Conservation (phyloP, 2,113 vertebrate species). For the Corynorhinus townsendii region DNA sequence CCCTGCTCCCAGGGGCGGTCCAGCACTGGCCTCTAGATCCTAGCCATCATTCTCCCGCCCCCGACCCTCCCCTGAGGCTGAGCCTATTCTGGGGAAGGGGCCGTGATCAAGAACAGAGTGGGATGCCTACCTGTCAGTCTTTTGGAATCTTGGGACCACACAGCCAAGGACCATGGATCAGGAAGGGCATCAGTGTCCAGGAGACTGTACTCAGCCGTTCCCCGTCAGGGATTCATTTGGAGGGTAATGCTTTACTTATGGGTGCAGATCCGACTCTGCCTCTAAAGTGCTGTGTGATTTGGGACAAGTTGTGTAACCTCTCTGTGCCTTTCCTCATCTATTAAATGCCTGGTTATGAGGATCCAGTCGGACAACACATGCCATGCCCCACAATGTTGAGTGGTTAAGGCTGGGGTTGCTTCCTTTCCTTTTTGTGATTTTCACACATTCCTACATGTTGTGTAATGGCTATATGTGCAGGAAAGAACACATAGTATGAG, state of each 20-base stretch:
- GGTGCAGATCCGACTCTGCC: background rate
- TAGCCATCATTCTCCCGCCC: background rate
- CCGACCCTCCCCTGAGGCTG: background rate
- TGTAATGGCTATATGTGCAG: background rate
- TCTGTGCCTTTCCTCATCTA: background rate
- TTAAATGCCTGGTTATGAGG: background rate
- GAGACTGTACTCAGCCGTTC: background rate
- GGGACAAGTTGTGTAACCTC: background rate
- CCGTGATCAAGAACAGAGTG: background rate
- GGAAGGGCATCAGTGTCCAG: background rate
- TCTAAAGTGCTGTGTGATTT: background rate
- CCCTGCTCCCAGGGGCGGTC: background rate
- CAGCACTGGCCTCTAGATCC: background rate
- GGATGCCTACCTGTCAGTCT: background rate
- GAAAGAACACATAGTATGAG: background rate
- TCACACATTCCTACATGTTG: background rate
- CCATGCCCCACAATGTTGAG: background rate
- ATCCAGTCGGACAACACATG: background rate
- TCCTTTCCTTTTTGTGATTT: background rate
- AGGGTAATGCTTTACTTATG: background rate
- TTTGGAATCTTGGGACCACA: background rate
- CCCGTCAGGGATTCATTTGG: background rate
- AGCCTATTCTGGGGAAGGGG: background rate
- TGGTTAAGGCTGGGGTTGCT: background rate
- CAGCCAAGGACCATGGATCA: background rate